A percentile compares a stretch with the other conserved stretches of the same genome.
These are phyloP conservation scores for Boleophthalmus pectinirostris DNA, from an alignment of 2,113 vertebrate genomes.

Conservation along the genomic window DNA sequence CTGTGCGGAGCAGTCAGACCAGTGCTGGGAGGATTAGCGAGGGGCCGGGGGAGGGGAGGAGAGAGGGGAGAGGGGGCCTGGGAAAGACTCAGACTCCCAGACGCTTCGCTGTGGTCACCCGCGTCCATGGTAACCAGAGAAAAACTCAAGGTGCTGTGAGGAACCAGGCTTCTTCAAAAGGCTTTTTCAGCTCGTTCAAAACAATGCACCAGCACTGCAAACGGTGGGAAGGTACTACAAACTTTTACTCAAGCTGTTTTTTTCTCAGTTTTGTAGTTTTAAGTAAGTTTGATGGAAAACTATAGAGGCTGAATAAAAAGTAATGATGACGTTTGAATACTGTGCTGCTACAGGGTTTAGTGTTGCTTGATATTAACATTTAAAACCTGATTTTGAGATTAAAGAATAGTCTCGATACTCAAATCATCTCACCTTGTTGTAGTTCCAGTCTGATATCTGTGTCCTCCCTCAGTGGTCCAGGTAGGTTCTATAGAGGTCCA, in stretches of 20 bases:
- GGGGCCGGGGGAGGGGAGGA: conserved; percentile 27
- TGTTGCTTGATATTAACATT: too few relatives aligned
- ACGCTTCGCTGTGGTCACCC: conserved; percentile 11
- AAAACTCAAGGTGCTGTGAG: background rate
- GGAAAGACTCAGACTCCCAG: conserved; percentile 29
- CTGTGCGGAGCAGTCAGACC: conserved; percentile 66
- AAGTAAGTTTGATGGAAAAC: too few relatives aligned
- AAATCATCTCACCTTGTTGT: too few relatives aligned
- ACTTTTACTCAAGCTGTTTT: background rate
- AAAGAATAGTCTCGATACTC: too few relatives aligned
- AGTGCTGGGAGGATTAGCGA: conserved; percentile 31
- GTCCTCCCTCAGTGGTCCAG: too few relatives aligned
- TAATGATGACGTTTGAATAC: too few relatives aligned
- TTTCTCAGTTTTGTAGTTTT: too few relatives aligned
- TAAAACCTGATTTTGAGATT: too few relatives aligned
- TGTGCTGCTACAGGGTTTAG: too few relatives aligned
- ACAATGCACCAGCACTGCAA: background rate
- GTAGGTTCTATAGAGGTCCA: too few relatives aligned
- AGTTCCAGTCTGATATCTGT: too few relatives aligned
- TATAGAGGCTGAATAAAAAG: too few relatives aligned
- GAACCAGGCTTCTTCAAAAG: background rate
- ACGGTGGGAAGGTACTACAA: background rate
- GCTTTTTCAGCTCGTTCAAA: background rate
- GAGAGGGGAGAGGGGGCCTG: conserved; percentile 10
- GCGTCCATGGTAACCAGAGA: conserved; percentile 8